phyloP scores from a whole-genome alignment of 2,797 vertebrate species.

The Acipenser oxyrinchus region DNA sequence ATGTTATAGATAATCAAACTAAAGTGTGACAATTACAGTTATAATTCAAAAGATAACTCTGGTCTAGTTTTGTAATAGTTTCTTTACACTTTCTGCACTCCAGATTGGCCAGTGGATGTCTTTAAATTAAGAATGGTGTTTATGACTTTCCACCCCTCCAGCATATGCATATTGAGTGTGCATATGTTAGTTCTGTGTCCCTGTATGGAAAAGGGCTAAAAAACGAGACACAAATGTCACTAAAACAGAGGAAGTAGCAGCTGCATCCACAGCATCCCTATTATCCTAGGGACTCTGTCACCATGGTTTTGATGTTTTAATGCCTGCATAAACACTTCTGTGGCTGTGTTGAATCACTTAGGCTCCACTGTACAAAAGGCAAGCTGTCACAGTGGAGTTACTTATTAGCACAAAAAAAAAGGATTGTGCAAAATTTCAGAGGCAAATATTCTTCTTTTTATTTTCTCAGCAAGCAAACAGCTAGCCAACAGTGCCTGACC shows the following conservation, averaged over 20 bases:
- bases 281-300: background rate
- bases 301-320: background rate
- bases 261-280: background rate
- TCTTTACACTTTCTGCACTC: too few relatives aligned
- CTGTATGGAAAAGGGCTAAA: background rate
- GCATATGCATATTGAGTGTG: background rate
- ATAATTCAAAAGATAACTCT: too few relatives aligned
- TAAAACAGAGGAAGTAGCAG: background rate
- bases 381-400: background rate
- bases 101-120: too few relatives aligned
- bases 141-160: too few relatives aligned
- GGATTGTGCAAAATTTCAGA: too few relatives aligned
- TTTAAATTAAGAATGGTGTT: too few relatives aligned
- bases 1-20: too few relatives aligned
- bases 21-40: too few relatives aligned
- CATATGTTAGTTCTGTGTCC: slow-evolving; percentile 14
- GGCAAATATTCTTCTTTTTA: too few relatives aligned
- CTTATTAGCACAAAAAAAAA: background rate
- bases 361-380: background rate
- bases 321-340: background rate
- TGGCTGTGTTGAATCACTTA: background rate
- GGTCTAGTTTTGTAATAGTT: too few relatives aligned
- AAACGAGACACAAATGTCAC: slow-evolving; percentile 1
- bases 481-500: too few relatives aligned
- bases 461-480: too few relatives aligned